Percentiles rank a stretch among this genome's conserved stretches.
Conservation (phyloP, 2,888 invertebrate species). For the Seira sanloemensis region DNA sequence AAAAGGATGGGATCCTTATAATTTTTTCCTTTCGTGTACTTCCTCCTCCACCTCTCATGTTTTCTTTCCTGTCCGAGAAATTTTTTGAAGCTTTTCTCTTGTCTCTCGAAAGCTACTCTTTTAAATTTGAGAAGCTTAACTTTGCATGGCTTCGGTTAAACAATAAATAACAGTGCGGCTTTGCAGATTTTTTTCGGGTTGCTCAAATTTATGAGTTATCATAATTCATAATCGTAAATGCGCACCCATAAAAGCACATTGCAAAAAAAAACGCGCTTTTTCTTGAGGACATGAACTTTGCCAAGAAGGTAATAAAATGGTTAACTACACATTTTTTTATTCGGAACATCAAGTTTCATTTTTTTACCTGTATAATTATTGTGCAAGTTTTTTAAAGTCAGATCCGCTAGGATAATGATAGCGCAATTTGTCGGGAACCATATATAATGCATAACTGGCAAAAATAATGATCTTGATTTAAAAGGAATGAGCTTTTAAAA, state of each 20-base stretch:
- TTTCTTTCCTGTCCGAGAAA: slow-evolving; percentile 10
- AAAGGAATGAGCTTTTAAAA: background rate
- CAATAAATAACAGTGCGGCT: background rate
- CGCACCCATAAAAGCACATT: background rate
- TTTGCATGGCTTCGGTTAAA: slow-evolving; percentile 1
- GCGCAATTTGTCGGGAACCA: slow-evolving; percentile 51
- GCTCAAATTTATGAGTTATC: background rate
- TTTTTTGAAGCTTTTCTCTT: background rate
- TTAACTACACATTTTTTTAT: slow-evolving; percentile 13
- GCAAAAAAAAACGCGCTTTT: background rate
- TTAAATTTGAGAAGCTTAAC: too few relatives aligned
- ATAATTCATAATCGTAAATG: background rate
- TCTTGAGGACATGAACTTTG: slow-evolving; percentile 62
- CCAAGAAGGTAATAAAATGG: slow-evolving; percentile 33
- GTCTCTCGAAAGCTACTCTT: background rate
- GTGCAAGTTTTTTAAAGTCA: slow-evolving; percentile 48
- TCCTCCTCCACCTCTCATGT: slow-evolving; percentile 30
- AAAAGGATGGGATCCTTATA: slow-evolving; percentile 16
- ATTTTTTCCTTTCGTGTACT: slow-evolving; percentile 29
- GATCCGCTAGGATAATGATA: slow-evolving; percentile 64
- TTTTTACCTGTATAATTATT: background rate
- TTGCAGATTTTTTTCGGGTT: background rate
- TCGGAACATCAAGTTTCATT: slow-evolving; percentile 54
- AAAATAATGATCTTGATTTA: too few relatives aligned
- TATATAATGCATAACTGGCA: too few relatives aligned